Evolutionary conservation across 2,888 invertebrate species (phyloP).

Genomic region (Andrena bucephala): DNA sequence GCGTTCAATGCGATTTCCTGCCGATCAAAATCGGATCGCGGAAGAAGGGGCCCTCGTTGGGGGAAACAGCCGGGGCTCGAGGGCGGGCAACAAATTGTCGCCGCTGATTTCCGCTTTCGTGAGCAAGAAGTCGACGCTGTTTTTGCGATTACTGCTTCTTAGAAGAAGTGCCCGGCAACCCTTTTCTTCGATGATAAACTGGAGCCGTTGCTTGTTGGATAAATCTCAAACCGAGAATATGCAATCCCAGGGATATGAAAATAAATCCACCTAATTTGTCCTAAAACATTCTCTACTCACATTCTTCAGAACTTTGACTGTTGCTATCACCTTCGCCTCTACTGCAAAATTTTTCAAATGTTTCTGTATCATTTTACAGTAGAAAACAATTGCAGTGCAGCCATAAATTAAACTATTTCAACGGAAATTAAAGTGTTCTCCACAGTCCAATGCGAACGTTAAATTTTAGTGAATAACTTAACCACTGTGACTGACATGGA

Average conservation of each 20-base stretch:
- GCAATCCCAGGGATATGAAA: background rate
- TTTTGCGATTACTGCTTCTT: conserved; percentile 11
- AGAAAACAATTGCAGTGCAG: no score
- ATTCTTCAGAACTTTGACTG: no score
- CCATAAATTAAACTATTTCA: no score
- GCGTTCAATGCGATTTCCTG: conserved; percentile 80
- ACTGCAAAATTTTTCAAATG: background rate
- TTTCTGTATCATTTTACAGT: background rate
- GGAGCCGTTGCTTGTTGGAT: background rate
- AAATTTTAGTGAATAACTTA: no score
- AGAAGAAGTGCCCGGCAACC: background rate
- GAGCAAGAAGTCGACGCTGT: conserved; percentile 30
- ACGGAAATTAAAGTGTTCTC: no score
- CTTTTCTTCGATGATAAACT: background rate
- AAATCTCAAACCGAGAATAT: background rate
- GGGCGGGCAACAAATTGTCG: conserved; percentile 68
- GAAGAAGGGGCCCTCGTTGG: conserved; percentile 53
- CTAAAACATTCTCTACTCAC: no score
- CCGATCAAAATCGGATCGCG: conserved; percentile 81
- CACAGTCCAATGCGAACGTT: no score
- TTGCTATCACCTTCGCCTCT: background rate
- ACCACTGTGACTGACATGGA: no score
- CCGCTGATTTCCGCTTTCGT: conserved; percentile 55
- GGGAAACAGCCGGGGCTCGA: conserved; percentile 37
- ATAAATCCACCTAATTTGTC: background rate